These are phyloP conservation scores for Ginglymostoma cirratum DNA, from an alignment of 2,113 vertebrate genomes.

Conservation along the genomic window DNA sequence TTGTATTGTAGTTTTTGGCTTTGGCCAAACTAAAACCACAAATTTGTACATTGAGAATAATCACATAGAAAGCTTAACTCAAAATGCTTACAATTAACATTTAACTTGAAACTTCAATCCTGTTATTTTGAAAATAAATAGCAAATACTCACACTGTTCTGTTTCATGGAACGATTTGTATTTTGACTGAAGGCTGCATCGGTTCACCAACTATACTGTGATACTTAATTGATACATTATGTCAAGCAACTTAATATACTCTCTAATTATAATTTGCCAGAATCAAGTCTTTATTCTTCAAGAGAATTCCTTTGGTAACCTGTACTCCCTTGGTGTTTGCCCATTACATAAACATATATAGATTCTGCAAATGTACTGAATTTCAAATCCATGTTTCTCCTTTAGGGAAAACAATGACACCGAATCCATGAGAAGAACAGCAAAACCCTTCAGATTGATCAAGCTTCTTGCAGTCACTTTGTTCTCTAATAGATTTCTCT, in stretches of 20 bases:
- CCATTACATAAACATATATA: conserved; percentile 29
- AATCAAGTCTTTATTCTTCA: conserved; percentile 22
- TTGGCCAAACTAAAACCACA: neutral
- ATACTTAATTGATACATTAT: conserved; percentile 34
- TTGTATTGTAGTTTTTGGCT: neutral
- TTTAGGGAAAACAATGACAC: conserved; percentile 16
- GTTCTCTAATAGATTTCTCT: conserved; percentile 22
- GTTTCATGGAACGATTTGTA: neutral
- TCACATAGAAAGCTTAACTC: neutral
- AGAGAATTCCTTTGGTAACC: conserved; percentile 29
- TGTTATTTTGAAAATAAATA: neutral
- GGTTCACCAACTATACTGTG: conserved; percentile 4
- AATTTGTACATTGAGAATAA: neutral
- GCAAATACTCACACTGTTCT: neutral
- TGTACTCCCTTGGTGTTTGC: conserved; percentile 35
- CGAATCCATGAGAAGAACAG: conserved; percentile 30
- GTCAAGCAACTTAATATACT: conserved; percentile 5
- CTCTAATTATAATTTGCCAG: conserved; percentile 22
- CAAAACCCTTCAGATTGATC: conserved; percentile 17
- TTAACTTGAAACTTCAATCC: conserved; percentile 16
- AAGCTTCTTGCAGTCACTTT: conserved; percentile 29
- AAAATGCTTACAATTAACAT: neutral
- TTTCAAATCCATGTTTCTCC: conserved; percentile 30
- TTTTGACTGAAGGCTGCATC: neutral
- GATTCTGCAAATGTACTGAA: conserved; percentile 27